Percentiles rank a stretch among this genome's conserved stretches.
Conservation (phyloP, 2,888 invertebrate species). For the Microchrysa polita region DNA sequence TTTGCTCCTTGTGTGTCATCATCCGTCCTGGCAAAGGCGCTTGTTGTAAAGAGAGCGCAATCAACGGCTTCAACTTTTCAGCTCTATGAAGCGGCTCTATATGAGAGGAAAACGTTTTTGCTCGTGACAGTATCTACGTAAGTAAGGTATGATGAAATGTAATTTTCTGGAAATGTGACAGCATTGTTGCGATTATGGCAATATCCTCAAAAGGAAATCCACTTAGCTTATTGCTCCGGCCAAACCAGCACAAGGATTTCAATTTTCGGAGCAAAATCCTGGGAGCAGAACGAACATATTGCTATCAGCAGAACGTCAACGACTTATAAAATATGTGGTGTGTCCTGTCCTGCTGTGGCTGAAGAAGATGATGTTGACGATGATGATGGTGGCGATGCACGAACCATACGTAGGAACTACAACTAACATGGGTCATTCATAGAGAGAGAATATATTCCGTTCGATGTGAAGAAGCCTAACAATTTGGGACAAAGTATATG, state of each 20-base stretch:
- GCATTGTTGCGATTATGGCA: constrained; percentile 38
- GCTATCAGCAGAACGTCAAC: neutral
- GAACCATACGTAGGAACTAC: too few species aligned
- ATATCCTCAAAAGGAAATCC: constrained; percentile 40
- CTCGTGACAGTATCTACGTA: constrained; percentile 33
- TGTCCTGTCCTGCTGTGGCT: too few species aligned
- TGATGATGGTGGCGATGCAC: too few species aligned
- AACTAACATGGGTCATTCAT: too few species aligned
- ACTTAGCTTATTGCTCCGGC: constrained; percentile 41
- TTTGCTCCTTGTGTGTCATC: neutral
- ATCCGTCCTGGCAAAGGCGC: neutral
- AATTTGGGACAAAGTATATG: constrained; percentile 11
- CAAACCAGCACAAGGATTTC: constrained; percentile 15
- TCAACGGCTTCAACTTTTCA: constrained; percentile 38
- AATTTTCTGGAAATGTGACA: constrained; percentile 43
- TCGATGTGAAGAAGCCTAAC: neutral
- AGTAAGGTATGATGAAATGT: constrained; percentile 40
- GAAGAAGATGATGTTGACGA: too few species aligned
- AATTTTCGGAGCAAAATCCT: neutral
- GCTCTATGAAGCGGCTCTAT: too few species aligned
- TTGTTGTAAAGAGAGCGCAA: constrained; percentile 8
- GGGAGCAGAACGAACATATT: neutral
- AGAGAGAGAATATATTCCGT: too few species aligned
- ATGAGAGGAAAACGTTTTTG: constrained; percentile 30
- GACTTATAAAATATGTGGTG: too few species aligned